phyloP scores from a whole-genome alignment of 2,113 vertebrate species.

The Nyctereutes procyonoides region DNA sequence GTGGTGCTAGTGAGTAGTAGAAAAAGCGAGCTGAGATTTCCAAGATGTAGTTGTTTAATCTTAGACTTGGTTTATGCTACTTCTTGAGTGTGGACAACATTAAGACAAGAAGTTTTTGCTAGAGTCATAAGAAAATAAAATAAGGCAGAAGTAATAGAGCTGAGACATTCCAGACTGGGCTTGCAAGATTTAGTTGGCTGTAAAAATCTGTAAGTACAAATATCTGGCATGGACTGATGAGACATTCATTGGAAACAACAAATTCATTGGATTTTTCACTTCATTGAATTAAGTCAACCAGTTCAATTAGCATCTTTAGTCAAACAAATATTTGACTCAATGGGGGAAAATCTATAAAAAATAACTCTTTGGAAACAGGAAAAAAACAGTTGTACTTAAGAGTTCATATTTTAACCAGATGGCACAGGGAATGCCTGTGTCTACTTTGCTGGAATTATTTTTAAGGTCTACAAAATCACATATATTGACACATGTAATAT shows the following conservation, averaged over 20 bases:
- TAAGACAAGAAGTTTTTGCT: not conserved
- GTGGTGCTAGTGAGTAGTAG: not conserved
- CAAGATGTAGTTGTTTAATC: not conserved
- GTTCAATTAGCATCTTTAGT: not conserved
- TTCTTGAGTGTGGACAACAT: not conserved
- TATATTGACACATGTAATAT: not conserved
- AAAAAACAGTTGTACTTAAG: not conserved
- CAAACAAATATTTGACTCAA: conserved; percentile 8
- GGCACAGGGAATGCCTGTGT: not conserved
- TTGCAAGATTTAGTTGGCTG: not conserved
- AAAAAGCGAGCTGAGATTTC: not conserved
- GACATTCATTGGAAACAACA: not conserved
- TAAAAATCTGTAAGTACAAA: not conserved
- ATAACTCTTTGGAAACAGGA: not conserved
- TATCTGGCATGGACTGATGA: not conserved
- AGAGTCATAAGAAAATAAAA: not conserved
- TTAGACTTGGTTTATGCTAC: not conserved
- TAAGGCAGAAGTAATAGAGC: not conserved
- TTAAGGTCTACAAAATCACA: not conserved
- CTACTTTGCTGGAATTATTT: conserved; percentile 14
- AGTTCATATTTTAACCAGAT: not conserved
- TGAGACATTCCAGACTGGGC: not conserved
- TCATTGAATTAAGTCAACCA: not conserved
- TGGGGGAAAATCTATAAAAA: not conserved
- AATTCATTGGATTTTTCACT: not conserved